Evolutionary conservation across 2,888 invertebrate genomes (phyloP), one percentile per base, ranked within the genome.

Genomic region (Sesamia inferens): DNA sequence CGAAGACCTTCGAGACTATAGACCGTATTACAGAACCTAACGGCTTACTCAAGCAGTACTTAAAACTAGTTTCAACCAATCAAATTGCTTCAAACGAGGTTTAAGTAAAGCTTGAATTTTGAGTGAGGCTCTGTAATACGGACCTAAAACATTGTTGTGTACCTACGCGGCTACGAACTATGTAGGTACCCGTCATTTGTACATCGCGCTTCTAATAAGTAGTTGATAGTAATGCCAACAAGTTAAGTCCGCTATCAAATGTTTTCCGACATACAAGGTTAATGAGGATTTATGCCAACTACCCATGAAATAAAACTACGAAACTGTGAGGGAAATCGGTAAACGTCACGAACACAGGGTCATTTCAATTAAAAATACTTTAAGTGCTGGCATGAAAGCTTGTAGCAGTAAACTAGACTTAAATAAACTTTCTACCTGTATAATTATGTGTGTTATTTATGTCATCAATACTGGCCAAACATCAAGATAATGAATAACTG

Each of bases 101-200:
- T 31, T 31, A 31, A 31, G 31, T 31, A 31, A 31, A 31, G 3
- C 31, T 31, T 31, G 31, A 31, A 3, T 31, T 31, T 31, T 31
- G 31, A 31, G 31, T 31, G 3, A 31, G 31, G 31, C 3, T 31
- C 31, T 31, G 31, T 31, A 31, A 31, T 31, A 31, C 31, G 31
- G 31, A 31, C 31, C 13, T 44, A 31, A 48, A 48, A 47, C 59
- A n/a, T n/a, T n/a, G 54, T 55, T 31, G 44, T 47, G 19, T 8
- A n/a, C n/a, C n/a, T n/a, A 47, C 62, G 39, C 51, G 69, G 22
- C 68, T 76, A 10, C 80, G 81, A 72, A 80, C 71, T 80, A 39
- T 0, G 0, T 39, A 39, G 7, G 0, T 39, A 7, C 7, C 0
- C 39, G 39, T 39, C 24, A n/a, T 22, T 44, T 13, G 31, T 58